Percentiles rank a stretch among this genome's conserved stretches.
phyloP scores from a whole-genome alignment of 1,140 invertebrate species.

The Cataglyphis hispanica region DNA sequence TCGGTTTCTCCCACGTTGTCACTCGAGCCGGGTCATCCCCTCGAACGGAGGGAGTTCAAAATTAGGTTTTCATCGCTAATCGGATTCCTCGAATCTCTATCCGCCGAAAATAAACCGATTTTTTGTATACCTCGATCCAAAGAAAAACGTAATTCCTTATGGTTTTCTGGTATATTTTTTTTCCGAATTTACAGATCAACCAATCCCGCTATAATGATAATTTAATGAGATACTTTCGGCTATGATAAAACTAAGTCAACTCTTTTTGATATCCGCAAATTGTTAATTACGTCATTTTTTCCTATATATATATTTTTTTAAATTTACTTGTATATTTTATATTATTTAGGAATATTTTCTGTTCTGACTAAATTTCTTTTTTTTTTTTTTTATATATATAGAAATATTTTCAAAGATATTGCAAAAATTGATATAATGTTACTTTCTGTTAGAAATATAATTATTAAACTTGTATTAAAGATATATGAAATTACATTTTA shows the following conservation, averaged over 20 bases:
- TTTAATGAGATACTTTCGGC: slow-evolving; percentile 58
- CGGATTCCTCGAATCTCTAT: slow-evolving; percentile 68
- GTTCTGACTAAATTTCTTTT: too few relatives aligned
- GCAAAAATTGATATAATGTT: too few relatives aligned
- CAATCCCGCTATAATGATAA: slow-evolving; percentile 44
- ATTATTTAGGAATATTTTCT: neutral
- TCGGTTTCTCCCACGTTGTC: slow-evolving; percentile 52
- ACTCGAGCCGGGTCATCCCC: slow-evolving; percentile 37
- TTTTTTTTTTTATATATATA: too few relatives aligned
- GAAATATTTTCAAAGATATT: too few relatives aligned
- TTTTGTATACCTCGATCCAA: neutral
- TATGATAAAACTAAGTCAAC: slow-evolving; percentile 6
- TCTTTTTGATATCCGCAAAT: neutral
- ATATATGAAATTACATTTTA: neutral
- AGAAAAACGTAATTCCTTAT: neutral
- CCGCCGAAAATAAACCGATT: slow-evolving; percentile 66
- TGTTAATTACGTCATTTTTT: neutral
- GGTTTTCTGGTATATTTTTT: neutral
- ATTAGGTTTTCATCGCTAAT: slow-evolving; percentile 75
- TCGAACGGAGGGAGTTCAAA: slow-evolving; percentile 44
- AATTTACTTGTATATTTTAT: neutral
- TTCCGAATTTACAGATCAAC: neutral
- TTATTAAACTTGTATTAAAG: too few relatives aligned
- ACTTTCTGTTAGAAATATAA: too few relatives aligned
- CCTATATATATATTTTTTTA: too few relatives aligned